Evolutionary conservation across 2,888 invertebrate species (phyloP), one percentile per base, ranked within the genome.

Genomic region (Candidula unifasciata): DNA sequence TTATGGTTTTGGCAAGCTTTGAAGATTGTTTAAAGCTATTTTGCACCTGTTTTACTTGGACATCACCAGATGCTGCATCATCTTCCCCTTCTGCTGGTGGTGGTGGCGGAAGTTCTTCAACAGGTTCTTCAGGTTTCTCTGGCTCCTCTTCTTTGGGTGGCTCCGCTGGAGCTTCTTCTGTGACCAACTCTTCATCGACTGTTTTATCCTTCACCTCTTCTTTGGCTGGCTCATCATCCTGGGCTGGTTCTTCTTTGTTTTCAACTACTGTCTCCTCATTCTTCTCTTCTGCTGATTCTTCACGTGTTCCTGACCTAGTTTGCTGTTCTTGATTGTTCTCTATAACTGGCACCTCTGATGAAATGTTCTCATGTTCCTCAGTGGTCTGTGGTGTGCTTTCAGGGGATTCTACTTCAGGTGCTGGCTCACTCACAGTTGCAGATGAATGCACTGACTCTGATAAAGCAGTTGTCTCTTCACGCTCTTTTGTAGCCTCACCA

Each of bases 1-100:
- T 84, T 54, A 84, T 27, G 33, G 84, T 84, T 84, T 84, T 80
- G 21, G 80, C 80, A 33, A 84, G 80, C 60, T 83, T 77, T 54
- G 83, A 68, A 18, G 68, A 0, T 57, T 54, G 30, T 37, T 68
- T 68, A 77, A 52, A 66, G 27, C 52, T 73, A 84, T 66, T 80
- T 35, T 71, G 84, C 80, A 84, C 84, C 84, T 84, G 84, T 84
- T 84, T 80, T 33, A 35, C 52, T 35, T 80, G 76, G 21, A 68
- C 84, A 35, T 69, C 35, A 21, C 24, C 24, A 35, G 73, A 60
- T 37, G 33, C 80, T 24, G 37, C 80, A 52, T 64, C 71, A 33
- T 24, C n/a, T n/a, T 79, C 73, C 16, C 52, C 78, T 77, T 73
- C 84, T 64, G 86, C 66, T n/a, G 80, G 82, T n/a, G 85, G 27